phyloP scores from a whole-genome alignment of 1,140 invertebrate species.

The Drosophila truncata region DNA sequence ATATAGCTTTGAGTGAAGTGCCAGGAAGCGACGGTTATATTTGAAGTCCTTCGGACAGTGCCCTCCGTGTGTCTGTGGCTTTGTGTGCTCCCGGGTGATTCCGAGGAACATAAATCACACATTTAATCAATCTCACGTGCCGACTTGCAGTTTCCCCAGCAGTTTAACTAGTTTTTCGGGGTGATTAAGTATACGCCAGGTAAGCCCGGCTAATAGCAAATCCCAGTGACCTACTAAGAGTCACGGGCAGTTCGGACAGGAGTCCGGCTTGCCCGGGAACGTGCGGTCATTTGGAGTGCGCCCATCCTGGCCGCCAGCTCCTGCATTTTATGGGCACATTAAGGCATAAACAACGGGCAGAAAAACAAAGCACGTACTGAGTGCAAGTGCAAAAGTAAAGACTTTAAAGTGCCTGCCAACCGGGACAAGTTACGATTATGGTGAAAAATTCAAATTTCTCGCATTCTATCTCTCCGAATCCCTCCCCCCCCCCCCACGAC shows the following conservation, averaged over 20 bases:
- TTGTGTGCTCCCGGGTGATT: slow-evolving; percentile 16
- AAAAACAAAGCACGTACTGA: slow-evolving; percentile 45
- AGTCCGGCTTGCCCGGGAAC: slow-evolving; percentile 2
- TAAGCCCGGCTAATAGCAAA: slow-evolving; percentile 57
- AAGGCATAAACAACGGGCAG: slow-evolving; percentile 64
- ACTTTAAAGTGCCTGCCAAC: slow-evolving; percentile 43
- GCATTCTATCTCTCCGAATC: slow-evolving; percentile 4
- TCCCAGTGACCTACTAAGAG: slow-evolving; percentile 61
- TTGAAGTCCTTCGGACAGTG: slow-evolving; percentile 13
- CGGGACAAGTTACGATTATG: slow-evolving; percentile 33
- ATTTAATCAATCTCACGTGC: slow-evolving; percentile 77
- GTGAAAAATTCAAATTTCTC: slow-evolving; percentile 59
- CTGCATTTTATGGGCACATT: slow-evolving; percentile 75
- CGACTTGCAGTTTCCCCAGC: slow-evolving; percentile 44
- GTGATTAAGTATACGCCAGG: slow-evolving; percentile 75
- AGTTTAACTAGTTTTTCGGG: slow-evolving; percentile 24
- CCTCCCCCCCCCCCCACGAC: neutral
- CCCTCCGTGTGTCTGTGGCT: slow-evolving; percentile 27
- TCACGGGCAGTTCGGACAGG: neutral
- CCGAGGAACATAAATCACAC: slow-evolving; percentile 64
- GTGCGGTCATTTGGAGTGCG: slow-evolving; percentile 39
- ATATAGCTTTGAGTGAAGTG: slow-evolving; percentile 8
- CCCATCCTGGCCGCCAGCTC: slow-evolving; percentile 24
- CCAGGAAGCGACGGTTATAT: slow-evolving; percentile 28
- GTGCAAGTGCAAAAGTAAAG: slow-evolving; percentile 45